A percentile compares a stretch with the other conserved stretches of the same genome.
Evolutionary conservation across 2,888 invertebrate species (phyloP).

Genomic region (Dioctria linearis): DNA sequence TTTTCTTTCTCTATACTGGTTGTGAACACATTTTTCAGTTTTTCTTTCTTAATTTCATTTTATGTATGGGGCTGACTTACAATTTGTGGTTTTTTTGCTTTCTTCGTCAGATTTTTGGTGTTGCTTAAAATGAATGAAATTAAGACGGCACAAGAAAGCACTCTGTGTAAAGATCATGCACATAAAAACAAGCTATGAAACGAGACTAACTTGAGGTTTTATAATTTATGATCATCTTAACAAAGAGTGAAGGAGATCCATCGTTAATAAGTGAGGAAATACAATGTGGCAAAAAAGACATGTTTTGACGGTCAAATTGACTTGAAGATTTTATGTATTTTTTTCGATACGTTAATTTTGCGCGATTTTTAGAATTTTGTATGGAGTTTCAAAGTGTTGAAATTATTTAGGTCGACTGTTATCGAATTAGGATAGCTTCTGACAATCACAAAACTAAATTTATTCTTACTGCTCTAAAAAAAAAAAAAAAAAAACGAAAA

Average conservation of each 20-base stretch:
- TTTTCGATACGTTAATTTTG: background rate
- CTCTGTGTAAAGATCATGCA: slow-evolving; percentile 16
- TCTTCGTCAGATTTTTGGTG: slow-evolving; percentile 40
- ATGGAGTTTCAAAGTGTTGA: too few species aligned
- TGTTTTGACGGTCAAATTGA: slow-evolving; percentile 50
- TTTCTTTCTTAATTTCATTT: slow-evolving; percentile 32
- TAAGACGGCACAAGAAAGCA: slow-evolving; percentile 31
- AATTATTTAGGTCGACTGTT: too few species aligned
- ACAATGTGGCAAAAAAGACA: slow-evolving; percentile 49
- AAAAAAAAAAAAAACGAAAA: too few species aligned
- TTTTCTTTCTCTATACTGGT: slow-evolving; percentile 30
- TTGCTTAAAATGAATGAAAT: slow-evolving; percentile 39
- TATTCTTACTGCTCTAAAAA: too few species aligned
- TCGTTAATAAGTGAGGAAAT: slow-evolving; percentile 44
- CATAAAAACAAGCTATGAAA: slow-evolving; percentile 39
- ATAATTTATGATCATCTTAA: slow-evolving; percentile 46
- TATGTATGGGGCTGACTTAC: slow-evolving; percentile 17
- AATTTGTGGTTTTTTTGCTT: background rate
- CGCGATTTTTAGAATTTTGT: background rate
- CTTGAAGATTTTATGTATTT: slow-evolving; percentile 35
- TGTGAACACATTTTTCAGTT: slow-evolving; percentile 40
- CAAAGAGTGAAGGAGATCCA: slow-evolving; percentile 17
- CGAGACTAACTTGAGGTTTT: slow-evolving; percentile 46
- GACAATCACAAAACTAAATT: too few species aligned
- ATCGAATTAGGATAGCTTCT: too few species aligned